phyloP scores from a whole-genome alignment of 2,797 vertebrate species.

The Streptopelia turtur region DNA sequence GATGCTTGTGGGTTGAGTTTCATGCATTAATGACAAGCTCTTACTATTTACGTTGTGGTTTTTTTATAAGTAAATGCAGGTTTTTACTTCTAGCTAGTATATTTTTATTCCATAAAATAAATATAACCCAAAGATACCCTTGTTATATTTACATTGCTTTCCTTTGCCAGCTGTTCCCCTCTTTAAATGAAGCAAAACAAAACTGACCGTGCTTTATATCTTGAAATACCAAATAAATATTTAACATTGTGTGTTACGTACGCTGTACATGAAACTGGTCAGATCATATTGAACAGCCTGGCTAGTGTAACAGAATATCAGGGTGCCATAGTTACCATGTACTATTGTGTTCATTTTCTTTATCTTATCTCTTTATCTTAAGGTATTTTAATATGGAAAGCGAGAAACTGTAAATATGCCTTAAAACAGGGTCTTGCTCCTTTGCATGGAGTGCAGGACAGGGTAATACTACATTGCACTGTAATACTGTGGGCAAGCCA shows the following conservation, averaged over 20 bases:
- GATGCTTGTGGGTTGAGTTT: not conserved
- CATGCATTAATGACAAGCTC: not conserved
- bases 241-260: not conserved
- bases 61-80: not conserved
- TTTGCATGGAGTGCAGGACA: not conserved
- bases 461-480: not conserved
- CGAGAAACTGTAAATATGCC: not conserved
- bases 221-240: not conserved
- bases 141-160: not conserved
- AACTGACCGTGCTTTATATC: not conserved
- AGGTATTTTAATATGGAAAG: not conserved
- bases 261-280: not conserved
- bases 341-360: not conserved
- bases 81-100: not conserved
- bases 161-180: not conserved
- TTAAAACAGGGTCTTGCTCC: not conserved
- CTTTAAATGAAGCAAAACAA: constrained; percentile 1
- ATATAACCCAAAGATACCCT: not conserved
- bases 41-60: not conserved
- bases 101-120: not conserved
- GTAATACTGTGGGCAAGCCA: not conserved
- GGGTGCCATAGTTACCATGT: not conserved
- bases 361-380: not conserved
- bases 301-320: not conserved
- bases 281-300: not conserved